Percentiles rank a stretch among this genome's conserved stretches.
Evolutionary conservation across 2,888 invertebrate genomes (phyloP).

Genomic region (Lycaena phlaeas): DNA sequence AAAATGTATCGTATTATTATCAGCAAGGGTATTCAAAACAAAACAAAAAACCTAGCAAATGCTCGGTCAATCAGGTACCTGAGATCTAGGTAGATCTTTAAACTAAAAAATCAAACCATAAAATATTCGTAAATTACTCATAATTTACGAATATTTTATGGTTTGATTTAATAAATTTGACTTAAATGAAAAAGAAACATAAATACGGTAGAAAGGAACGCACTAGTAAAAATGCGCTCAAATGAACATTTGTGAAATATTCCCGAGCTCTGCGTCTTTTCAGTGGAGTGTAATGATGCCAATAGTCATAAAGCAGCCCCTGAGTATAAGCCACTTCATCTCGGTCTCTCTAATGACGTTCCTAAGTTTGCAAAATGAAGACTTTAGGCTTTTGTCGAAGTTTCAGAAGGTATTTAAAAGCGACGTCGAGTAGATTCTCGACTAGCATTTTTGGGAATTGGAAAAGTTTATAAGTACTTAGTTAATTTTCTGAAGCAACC

Average conservation of each 20-base stretch:
- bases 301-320: constrained; percentile 35
- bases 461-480: constrained; percentile 2
- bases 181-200: too few species aligned
- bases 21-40: too few species aligned
- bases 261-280: constrained; percentile 4
- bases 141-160: too few species aligned
- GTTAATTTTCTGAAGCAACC: neutral
- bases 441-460: neutral
- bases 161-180: too few species aligned
- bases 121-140: too few species aligned
- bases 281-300: constrained; percentile 29
- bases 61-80: too few species aligned
- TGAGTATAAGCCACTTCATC: constrained; percentile 36
- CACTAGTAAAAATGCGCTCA: neutral
- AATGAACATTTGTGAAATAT: constrained; percentile 6
- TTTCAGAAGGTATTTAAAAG: constrained; percentile 9
- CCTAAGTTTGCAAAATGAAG: constrained; percentile 34
- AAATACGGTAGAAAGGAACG: neutral
- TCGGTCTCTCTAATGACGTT: constrained; percentile 27
- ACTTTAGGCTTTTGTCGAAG: constrained; percentile 25
- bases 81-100: too few species aligned
- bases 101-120: too few species aligned
- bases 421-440: neutral
- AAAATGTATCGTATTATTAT: too few species aligned
- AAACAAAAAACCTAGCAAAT: too few species aligned